Base-by-base conservation (phyloP, 2,888 invertebrate species). In the Plebejus anna region DNA sequence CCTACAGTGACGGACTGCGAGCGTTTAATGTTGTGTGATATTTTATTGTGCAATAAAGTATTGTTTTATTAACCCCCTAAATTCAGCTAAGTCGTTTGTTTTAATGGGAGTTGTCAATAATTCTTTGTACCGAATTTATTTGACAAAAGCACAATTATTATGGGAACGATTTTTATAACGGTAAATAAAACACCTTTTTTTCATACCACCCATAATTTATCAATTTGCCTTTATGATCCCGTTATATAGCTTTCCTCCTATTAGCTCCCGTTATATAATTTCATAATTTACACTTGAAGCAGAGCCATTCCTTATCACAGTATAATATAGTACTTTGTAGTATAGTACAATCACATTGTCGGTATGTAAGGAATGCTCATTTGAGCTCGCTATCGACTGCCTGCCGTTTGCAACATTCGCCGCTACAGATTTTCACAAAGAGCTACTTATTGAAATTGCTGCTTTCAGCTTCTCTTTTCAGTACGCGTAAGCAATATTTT, bases 281-380 rank as follows among this genome's bases (percentile, higher is more conserved):
- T 42, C 1, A 1, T 42, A 42, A 9, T 42, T 42, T 9, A 42
- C 9, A 1, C 2, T 42, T 42, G 42, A 42, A 42, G 42, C 9
- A 2, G 59, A n/a, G 16, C 55, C 55, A 4, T 4, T 55, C 55
- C 16, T 16, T 55, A 55, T 16, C 4, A 55, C 55, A 55, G 16
- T 16, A 55, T 55, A 55, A 16, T 16, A 57, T n/a, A 57, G 57
- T 57, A 57, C 22, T 22, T 22, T 57, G 22, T 13, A 55, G 51
- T 55, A 32, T 32, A 55, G 51, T 51, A 51, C 51, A 57, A 57
- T 16, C n/a, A 6, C 57, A 6, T 22, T 11, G 13, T 13, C 32
- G 32, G 66, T 32, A 66, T 66, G 66, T 32, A 13, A 13, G 66
- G 66, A 66, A 66, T 32, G 66, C 66, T 66, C 66, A 66, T 66